Base-by-base conservation (phyloP, 2,888 invertebrate genomes). In the Prosopocoilus inquinatus region DNA sequence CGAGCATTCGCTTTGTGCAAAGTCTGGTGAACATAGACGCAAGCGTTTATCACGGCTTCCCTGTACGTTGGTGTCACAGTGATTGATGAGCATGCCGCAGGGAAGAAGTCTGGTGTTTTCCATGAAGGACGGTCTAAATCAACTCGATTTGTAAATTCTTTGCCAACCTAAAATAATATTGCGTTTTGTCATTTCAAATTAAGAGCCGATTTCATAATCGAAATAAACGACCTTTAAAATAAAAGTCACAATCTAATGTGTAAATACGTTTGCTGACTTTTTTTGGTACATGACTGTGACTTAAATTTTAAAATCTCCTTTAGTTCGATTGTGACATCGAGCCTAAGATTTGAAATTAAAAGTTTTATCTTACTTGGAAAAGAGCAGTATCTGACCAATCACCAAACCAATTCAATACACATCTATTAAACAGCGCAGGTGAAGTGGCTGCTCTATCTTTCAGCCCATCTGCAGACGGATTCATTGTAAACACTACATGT, bases 401-500 rank as follows among this genome's bases (percentile, higher is more conserved):
- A 9, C 99, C 99, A 78, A 99, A 98, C 98, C 98, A 98, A 78
- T 99, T 98, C 67, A 99, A 84, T 9, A 99, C 98, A 77, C 98
- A 99, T 77, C 98, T 87, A 82, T 99, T 99, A 84, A 99, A 99
- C 54, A 99, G 82, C 3, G 99, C 99, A 32, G 99, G 99, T 3
- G 99, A 99, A 0, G 99, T 99, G 8, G 99, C 95, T 0, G 99
- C 99, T 60, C 98, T 86, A 79, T 98, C 98, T 78, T 99, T 97
- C 41, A 99, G 82, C 0, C 98, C 99, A 73, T 99, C 97, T 0
- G 96, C 94, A 1, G 96, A 96, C 7, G 99, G 99, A 80, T 99
- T 99, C 99, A 99, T 99, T 0, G 99, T 99, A 80, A 99, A 99
- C 43, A 99, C 99, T 8, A 99, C 99, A 79, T 99, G 99, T 47